Evolutionary conservation across 2,888 invertebrate genomes (phyloP).

Genomic region (Celastrina argiolus): DNA sequence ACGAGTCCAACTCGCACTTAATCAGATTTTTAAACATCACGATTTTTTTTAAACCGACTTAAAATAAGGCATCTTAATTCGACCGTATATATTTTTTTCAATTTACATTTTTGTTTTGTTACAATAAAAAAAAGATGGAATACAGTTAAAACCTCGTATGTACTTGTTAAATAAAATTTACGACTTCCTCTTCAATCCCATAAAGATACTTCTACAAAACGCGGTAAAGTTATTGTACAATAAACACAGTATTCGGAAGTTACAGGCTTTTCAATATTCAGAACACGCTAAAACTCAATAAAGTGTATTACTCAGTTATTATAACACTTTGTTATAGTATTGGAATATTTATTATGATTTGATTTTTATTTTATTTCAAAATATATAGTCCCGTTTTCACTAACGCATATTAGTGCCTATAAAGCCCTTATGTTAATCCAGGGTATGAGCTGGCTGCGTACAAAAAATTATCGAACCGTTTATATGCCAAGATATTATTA

Average conservation of each 20-base stretch:
- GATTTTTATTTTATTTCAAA: background rate
- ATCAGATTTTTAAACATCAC: too few relatives aligned
- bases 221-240: constrained; percentile 14
- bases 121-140: background rate
- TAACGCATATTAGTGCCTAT: background rate
- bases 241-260: constrained; percentile 18
- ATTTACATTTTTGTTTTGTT: too few relatives aligned
- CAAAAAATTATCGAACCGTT: too few relatives aligned
- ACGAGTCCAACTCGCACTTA: too few relatives aligned
- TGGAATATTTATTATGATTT: background rate
- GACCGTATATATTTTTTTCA: too few relatives aligned
- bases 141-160: background rate
- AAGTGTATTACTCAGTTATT: constrained; percentile 2
- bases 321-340: background rate
- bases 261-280: constrained; percentile 6
- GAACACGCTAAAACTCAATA: constrained; percentile 6
- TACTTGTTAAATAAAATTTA: background rate
- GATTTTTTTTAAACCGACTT: too few relatives aligned
- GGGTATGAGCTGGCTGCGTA: too few relatives aligned
- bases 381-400: background rate
- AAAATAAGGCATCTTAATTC: too few relatives aligned
- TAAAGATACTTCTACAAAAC: background rate
- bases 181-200: constrained; percentile 13
- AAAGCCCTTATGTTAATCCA: too few relatives aligned
- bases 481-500: too few relatives aligned